Conservation (phyloP, 2,888 invertebrate species). For the Metopia argyrocephala region DNA sequence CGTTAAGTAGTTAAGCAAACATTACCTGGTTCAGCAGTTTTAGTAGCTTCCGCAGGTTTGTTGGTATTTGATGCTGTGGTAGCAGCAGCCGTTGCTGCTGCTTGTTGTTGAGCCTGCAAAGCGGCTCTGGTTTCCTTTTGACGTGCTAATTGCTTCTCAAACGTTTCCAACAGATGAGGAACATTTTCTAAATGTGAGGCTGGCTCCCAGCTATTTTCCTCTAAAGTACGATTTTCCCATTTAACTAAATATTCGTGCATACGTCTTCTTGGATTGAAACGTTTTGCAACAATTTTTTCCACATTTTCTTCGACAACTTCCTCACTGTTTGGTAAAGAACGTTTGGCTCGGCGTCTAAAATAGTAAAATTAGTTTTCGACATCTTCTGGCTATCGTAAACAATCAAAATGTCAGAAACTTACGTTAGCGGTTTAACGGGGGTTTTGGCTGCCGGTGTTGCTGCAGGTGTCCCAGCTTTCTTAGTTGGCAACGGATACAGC, state of each 20-base stretch:
- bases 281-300: slow-evolving; percentile 90
- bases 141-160: slow-evolving; percentile 87
- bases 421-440: slow-evolving; percentile 61
- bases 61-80: neutral
- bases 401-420: neutral
- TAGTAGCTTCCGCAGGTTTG: slow-evolving; percentile 50
- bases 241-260: slow-evolving; percentile 91
- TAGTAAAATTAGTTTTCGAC: neutral
- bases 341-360: slow-evolving; percentile 75
- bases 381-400: neutral
- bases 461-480: slow-evolving; percentile 56
- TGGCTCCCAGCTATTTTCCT: slow-evolving; percentile 92
- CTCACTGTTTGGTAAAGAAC: slow-evolving; percentile 70
- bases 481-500: slow-evolving; percentile 44
- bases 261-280: slow-evolving; percentile 88
- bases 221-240: slow-evolving; percentile 90
- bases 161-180: slow-evolving; percentile 87
- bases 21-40: slow-evolving; percentile 77
- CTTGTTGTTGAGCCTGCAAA: slow-evolving; percentile 71
- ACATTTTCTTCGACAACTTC: slow-evolving; percentile 85
- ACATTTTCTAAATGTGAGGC: slow-evolving; percentile 87
- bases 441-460: slow-evolving; percentile 26
- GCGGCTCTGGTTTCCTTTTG: slow-evolving; percentile 86
- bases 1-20: neutral
- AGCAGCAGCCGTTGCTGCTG: slow-evolving; percentile 64